Base-by-base conservation (phyloP, 2,797 vertebrate genomes). In the Cichlasoma orientale region DNA sequence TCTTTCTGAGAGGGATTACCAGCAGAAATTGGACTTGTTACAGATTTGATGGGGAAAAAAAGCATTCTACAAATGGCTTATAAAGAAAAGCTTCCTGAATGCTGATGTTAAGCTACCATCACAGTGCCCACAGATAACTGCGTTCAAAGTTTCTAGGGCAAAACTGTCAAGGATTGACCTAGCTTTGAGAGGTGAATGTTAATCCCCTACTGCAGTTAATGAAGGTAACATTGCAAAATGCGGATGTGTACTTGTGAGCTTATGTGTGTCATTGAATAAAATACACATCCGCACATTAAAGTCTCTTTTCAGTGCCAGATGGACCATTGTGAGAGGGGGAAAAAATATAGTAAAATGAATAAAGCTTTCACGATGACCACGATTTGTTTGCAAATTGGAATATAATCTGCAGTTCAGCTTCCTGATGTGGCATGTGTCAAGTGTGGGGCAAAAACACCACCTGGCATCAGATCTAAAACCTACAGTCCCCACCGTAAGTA, bases 11-110 rank as follows among this genome's bases (percentile, higher is more conserved):
- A 75, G 63, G 90, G 82, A 92, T 94, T 92, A 92, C 86, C 82
- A 80, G 77, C 78, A 80, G 79, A 88, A 86, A 93, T 91, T 91
- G 88, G 87, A 90, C 86, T 90, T 80, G 83, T 89, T 90, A 84
- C 84, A 83, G 73, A 83, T 86, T 87, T 91, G 70, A 91, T 92
- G 54, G 86, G 86, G 13, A 3, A 14, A 89, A 89, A 57, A 80
- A 56, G 38, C 47, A 0, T 79, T 82, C 57, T 80, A 73, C 82
- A 90, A 92, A 90, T 84, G 88, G 50, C 79, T 87, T 70, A 75
- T 86, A 61, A 79, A 83, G 63, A 55, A 83, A 89, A 72, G 79
- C 29, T 71, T 11, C 66, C 84, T 78, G 88, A 90, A 90, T 82
- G 77, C 75, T 83, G 80, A 89, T 89, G 36, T 47, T 38, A 53